These are phyloP conservation scores for Notoglanidium macrostoma DNA, from an alignment of 2,797 vertebrate genomes.

Conservation along the genomic window DNA sequence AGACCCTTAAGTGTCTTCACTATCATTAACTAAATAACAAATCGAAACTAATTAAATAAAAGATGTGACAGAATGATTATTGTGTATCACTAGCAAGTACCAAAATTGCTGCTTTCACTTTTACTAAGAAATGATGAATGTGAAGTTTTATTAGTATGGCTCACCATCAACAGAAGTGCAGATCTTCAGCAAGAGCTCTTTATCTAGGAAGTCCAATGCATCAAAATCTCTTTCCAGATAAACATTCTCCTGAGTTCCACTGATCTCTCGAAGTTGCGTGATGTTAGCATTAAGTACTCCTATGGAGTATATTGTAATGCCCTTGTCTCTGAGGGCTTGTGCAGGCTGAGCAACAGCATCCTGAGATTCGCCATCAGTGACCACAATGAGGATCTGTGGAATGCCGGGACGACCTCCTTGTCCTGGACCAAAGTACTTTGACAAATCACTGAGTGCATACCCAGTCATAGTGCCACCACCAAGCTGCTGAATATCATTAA, in stretches of 20 bases:
- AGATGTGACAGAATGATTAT: not conserved
- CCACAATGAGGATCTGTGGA: conserved; percentile 78
- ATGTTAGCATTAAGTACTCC: conserved; percentile 74
- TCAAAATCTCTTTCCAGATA: conserved; percentile 73
- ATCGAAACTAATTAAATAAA: not conserved
- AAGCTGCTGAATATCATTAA: conserved; percentile 63
- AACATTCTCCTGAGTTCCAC: conserved; percentile 67
- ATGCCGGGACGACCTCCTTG: conserved; percentile 65
- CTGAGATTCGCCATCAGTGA: conserved; percentile 81
- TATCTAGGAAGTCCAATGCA: conserved; percentile 73
- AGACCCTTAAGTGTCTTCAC: not conserved
- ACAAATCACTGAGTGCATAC: conserved; percentile 66
- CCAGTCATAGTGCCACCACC: conserved; percentile 72
- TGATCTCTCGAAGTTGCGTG: conserved; percentile 78
- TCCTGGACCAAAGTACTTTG: conserved; percentile 57
- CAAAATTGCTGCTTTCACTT: not conserved
- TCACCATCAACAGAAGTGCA: conserved; percentile 76
- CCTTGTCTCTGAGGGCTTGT: conserved; percentile 69
- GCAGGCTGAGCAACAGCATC: conserved; percentile 75
- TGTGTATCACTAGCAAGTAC: not conserved
- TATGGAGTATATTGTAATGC: conserved; percentile 78
- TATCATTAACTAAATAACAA: too few relatives aligned
- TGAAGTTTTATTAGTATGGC: conserved; percentile 30
- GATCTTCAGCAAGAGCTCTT: conserved; percentile 75
- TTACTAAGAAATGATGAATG: not conserved